A percentile compares a stretch with the other conserved stretches of the same genome.
Evolutionary conservation across 2,797 vertebrate genomes (phyloP).

Genomic region (Pagetopsis macropterus): DNA sequence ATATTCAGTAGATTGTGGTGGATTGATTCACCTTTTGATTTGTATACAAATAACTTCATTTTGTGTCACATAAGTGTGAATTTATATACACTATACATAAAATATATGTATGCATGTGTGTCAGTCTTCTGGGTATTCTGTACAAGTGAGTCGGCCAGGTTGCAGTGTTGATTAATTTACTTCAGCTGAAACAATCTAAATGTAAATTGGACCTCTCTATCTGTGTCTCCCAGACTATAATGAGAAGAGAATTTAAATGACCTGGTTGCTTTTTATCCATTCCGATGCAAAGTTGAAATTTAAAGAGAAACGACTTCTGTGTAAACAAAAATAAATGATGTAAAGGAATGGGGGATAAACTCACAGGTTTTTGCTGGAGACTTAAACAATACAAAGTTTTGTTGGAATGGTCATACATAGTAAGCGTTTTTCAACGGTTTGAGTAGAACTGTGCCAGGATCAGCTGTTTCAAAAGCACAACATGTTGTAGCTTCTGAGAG

Average conservation of each 20-base stretch:
- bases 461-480: not conserved
- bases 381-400: constrained; percentile 24
- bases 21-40: constrained; percentile 1
- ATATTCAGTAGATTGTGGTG: constrained; percentile 1
- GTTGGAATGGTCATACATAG: constrained; percentile 2
- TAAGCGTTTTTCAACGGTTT: not conserved
- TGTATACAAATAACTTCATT: constrained; percentile 2
- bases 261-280: constrained; percentile 79
- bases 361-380: constrained; percentile 15
- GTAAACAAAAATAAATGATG: constrained; percentile 72
- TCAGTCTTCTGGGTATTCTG: constrained; percentile 60
- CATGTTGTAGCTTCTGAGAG: too few relatives aligned
- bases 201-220: constrained; percentile 87
- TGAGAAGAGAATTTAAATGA: constrained; percentile 85
- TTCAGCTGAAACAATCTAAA: constrained; percentile 87
- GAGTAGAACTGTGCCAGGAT: not conserved
- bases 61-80: constrained; percentile 11
- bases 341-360: constrained; percentile 22
- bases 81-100: constrained; percentile 12
- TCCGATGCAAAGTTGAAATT: constrained; percentile 78
- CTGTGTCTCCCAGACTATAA: constrained; percentile 84
- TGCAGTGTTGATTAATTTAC: constrained; percentile 85
- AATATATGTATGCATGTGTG: constrained; percentile 33
- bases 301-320: constrained; percentile 71
- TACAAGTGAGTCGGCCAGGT: constrained; percentile 59